These are phyloP conservation scores for Catharus minimus DNA, from an alignment of 2,113 vertebrate genomes.

Conservation along the genomic window DNA sequence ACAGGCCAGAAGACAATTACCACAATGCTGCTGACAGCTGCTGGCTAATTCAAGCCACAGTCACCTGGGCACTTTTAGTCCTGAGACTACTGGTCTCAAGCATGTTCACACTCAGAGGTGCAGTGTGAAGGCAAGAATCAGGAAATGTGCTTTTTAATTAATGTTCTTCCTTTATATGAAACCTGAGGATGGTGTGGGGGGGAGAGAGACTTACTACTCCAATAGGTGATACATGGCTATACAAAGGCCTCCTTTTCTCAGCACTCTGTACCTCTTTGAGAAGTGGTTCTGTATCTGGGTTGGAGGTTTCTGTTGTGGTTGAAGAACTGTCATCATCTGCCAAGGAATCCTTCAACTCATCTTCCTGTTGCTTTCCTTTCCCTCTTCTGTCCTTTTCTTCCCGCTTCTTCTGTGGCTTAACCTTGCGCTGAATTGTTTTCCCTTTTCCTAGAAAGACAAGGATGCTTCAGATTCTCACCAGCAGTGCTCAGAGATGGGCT, in stretches of 20 bases:
- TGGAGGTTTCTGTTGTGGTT: constrained; percentile 97
- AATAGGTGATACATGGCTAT: neutral
- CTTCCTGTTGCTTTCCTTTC: constrained; percentile 84
- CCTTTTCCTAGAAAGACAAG: constrained; percentile 79
- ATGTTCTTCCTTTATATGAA: neutral
- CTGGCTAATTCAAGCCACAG: neutral
- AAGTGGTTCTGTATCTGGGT: constrained; percentile 89
- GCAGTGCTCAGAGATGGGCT: neutral
- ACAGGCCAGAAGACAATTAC: neutral
- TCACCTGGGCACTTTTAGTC: neutral
- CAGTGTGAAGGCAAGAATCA: neutral
- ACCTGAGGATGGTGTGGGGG: neutral
- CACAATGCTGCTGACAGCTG: neutral
- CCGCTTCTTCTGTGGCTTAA: constrained; percentile 87
- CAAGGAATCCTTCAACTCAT: constrained; percentile 88
- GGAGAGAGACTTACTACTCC: neutral
- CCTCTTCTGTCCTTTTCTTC: constrained; percentile 89
- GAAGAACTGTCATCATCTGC: constrained; percentile 98
- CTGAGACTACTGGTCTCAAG: neutral
- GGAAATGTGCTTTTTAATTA: neutral
- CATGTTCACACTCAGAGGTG: neutral
- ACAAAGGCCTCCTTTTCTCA: neutral
- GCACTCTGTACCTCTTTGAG: constrained; percentile 84
- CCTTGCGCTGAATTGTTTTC: constrained; percentile 84
- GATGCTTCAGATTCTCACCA: constrained; percentile 4